Percentiles rank a stretch among this genome's conserved stretches.
phyloP scores from a whole-genome alignment of 2,113 vertebrate species.

The Rhinopomastus cyanomelas region DNA sequence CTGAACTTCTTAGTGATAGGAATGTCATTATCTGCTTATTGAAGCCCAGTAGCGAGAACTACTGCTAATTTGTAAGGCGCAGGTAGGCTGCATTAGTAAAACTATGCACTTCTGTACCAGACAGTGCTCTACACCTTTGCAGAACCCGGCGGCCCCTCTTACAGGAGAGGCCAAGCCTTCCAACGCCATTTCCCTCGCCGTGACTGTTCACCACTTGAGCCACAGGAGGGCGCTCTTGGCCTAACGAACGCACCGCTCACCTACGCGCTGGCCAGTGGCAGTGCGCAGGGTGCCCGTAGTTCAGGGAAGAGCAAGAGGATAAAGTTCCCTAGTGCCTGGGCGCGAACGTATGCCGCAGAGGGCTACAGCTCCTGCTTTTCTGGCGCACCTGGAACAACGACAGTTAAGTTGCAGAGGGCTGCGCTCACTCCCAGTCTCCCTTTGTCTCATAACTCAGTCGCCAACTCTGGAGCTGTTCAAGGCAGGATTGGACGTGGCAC shows the following conservation, averaged over 20 bases:
- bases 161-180: no score
- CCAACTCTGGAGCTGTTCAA: no score
- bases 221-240: not conserved
- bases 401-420: fast-evolving
- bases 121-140: fast-evolving
- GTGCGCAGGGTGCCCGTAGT: no score
- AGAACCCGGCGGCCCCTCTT: not conserved
- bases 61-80: fast-evolving
- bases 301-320: no score
- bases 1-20: no score
- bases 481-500: no score
- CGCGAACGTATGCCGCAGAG: no score
- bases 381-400: fast-evolving
- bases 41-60: not conserved
- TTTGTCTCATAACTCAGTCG: not conserved
- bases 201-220: fast-evolving
- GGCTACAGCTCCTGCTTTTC: no score
- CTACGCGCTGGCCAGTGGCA: fast-evolving
- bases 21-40: fast-evolving
- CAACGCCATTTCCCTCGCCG: fast-evolving
- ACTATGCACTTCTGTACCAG: fast-evolving
- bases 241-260: fast-evolving
- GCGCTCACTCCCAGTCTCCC: no score
- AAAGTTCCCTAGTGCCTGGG: no score
- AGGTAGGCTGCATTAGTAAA: fast-evolving